Base-by-base conservation (phyloP, 2,113 vertebrate genomes). In the Girardinichthys multiradiatus region DNA sequence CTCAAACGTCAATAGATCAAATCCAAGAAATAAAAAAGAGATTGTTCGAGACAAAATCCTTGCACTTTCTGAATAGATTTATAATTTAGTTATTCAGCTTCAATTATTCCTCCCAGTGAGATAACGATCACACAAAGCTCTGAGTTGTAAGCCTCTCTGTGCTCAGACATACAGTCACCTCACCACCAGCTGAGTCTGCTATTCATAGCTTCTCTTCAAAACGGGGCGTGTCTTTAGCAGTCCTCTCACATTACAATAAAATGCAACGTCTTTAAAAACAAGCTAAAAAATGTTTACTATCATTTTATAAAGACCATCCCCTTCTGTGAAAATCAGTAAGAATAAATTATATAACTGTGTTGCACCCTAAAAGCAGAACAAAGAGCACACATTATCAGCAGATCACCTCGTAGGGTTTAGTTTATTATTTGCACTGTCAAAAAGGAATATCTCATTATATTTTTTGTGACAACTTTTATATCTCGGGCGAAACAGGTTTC, bases 11-110 rank as follows among this genome's bases (percentile, higher is more conserved):
- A 35, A 5, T 24, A 48, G 12, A 64, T 1, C 8, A 39, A 80
- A 76, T 82, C 81, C 73, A 75, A 33, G 6, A 48, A 26, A 26
- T 48, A 70, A 6, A 67, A 11, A 51, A 76, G n/a, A 69, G 33
- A 57, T 30, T 24, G 10, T 29, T 9, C 11, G 9, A 21, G 13
- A 28, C 12, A 0, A 2, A 68, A 70, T 0, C 1, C 21, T 13
- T 2, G 9, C 39, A 5, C 21, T 29, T 37, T 13, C 57, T 29
- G 1, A 12, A 27, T 7, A 15, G 7, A 26, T 30, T 24, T 39
- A 19, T 58, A 14, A 28, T 37, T n/a, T 57, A 4, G 2, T 17
- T 26, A 13, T 21, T 27, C 12, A 35, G 30, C 30, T 45, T 68
- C 21, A 5, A 45, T 3, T 10, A 13, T 9, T n/a, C 6, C 27